Percentiles rank a stretch among this genome's conserved stretches.
phyloP scores from a whole-genome alignment of 2,797 vertebrate genomes.

The Saxicola maurus region DNA sequence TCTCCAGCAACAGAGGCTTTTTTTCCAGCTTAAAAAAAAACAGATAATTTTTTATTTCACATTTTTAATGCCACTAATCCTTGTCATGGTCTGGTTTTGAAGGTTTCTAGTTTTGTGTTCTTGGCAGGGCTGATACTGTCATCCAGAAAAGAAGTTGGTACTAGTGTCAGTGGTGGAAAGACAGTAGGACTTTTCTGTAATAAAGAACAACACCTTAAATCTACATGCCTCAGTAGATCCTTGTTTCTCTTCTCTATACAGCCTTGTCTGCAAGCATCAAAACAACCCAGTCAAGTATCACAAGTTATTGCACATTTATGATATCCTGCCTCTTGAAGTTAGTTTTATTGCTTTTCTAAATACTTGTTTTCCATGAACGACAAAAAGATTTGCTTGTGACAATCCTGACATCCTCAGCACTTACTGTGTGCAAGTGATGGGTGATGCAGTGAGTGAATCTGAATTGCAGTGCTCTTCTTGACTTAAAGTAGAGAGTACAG shows the following conservation, averaged over 20 bases:
- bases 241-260: background rate
- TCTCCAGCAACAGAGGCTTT: rapidly evolving
- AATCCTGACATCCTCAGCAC: constrained; percentile 52
- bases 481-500: constrained; percentile 38
- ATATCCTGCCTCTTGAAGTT: constrained; percentile 16
- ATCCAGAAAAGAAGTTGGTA: background rate
- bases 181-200: background rate
- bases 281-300: background rate
- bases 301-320: constrained; percentile 22
- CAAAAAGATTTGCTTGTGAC: constrained; percentile 64
- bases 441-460: constrained; percentile 40
- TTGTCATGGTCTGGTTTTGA: background rate
- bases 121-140: background rate
- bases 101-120: background rate
- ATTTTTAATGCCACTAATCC: background rate
- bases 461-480: constrained; percentile 62
- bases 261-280: background rate
- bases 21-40: background rate
- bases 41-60: background rate
- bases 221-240: background rate
- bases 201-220: background rate
- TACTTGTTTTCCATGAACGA: constrained; percentile 31
- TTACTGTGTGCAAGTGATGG: constrained; percentile 53
- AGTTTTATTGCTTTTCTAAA: constrained; percentile 50
- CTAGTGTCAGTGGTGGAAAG: background rate